Conservation (phyloP, 2,888 invertebrate species). For the Cerastoderma edule region DNA sequence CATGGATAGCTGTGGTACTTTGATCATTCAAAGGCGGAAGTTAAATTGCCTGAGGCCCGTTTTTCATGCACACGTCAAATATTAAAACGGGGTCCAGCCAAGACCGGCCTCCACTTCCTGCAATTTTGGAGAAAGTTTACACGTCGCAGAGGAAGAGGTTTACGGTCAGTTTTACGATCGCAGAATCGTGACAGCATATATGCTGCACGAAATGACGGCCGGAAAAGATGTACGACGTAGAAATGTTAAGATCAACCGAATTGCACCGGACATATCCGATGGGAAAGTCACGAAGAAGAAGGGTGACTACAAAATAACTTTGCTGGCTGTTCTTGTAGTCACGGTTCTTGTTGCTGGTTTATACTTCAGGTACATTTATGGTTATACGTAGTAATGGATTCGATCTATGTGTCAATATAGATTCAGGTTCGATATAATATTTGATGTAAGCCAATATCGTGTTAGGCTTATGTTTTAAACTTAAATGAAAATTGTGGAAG, state of each 20-base stretch:
- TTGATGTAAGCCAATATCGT: no score
- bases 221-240: constrained; percentile 37
- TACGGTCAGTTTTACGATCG: not conserved
- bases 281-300: constrained; percentile 33
- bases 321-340: constrained; percentile 14
- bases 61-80: not conserved
- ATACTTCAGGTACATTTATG: constrained; percentile 52
- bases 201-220: constrained; percentile 23
- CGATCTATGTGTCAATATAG: no score
- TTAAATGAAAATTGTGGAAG: no score
- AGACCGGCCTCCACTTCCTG: constrained; percentile 11
- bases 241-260: constrained; percentile 49
- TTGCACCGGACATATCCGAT: constrained; percentile 37
- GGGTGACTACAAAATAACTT: constrained; percentile 23
- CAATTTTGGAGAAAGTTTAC: not conserved
- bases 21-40: constrained; percentile 6
- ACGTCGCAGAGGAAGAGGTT: constrained; percentile 18
- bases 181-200: not conserved
- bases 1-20: not conserved
- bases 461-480: no score
- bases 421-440: no score
- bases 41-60: constrained; percentile 4
- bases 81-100: not conserved
- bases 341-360: constrained; percentile 22
- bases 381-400: no score